A percentile compares a stretch with the other conserved stretches of the same genome.
Evolutionary conservation across 2,113 vertebrate genomes (phyloP).

Genomic region (Picathartes gymnocephalus): DNA sequence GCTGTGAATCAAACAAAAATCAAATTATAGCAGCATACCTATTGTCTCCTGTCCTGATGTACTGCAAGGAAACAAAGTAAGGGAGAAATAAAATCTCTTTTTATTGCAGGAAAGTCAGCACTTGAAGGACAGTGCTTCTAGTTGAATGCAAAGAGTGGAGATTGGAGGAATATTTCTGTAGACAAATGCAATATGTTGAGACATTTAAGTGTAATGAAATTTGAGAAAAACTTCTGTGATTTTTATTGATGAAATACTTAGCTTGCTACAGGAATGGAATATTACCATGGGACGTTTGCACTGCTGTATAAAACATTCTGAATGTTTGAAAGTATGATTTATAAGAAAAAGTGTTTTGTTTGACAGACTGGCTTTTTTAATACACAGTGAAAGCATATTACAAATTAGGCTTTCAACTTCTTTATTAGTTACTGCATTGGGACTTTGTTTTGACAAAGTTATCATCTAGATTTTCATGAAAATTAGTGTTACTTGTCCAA

Average conservation of each 20-base stretch:
- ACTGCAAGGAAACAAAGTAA: not conserved
- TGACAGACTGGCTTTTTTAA: not conserved
- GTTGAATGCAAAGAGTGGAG: not conserved
- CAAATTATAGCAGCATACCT: not conserved
- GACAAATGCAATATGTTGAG: slow-evolving; percentile 27
- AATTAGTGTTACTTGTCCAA: not conserved
- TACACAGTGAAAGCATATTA: not conserved
- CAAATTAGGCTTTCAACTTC: not conserved
- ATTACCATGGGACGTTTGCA: not conserved
- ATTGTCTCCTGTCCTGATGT: slow-evolving; percentile 16
- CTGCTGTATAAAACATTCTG: not conserved
- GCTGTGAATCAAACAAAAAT: slow-evolving; percentile 49
- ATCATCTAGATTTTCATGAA: not conserved
- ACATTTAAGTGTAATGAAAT: not conserved
- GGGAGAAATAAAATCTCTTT: slow-evolving; percentile 29
- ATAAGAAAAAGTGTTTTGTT: not conserved
- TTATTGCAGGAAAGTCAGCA: slow-evolving; percentile 6
- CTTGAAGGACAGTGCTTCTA: slow-evolving; percentile 33
- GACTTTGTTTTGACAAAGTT: not conserved
- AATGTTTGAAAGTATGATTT: slow-evolving; percentile 7
- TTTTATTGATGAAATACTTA: slow-evolving; percentile 39
- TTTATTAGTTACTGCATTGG: not conserved
- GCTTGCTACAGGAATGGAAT: not conserved
- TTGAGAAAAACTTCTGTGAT: not conserved
- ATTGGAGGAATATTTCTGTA: slow-evolving; percentile 16